Base-by-base conservation (phyloP, 2,113 vertebrate genomes). In the Dicrurus megarhynchus region DNA sequence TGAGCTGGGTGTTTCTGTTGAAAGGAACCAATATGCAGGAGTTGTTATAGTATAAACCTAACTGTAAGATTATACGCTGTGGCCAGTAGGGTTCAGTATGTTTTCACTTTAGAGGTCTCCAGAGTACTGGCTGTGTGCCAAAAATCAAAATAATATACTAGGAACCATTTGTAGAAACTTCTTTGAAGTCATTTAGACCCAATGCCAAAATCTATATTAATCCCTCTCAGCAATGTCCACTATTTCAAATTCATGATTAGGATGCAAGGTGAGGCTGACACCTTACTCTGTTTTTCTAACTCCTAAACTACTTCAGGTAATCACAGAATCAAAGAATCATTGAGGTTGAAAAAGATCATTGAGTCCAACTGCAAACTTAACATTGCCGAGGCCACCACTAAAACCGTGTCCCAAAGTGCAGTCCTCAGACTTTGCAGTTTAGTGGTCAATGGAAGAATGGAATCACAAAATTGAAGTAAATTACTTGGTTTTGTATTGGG, bases 11-110 rank as follows among this genome's bases (percentile, higher is more conserved):
- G 10, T 59, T 86, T 94, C 33, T 76, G 3, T 65, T 87, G 59
- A 50, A 70, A 70, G 64, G 49, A 84, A 81, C 19, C 19, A 35
- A 2, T 87, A 81, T 81, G 20, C 24, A 55, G 24, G 32, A 84
- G 19, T 44, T 88, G 44, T 39, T 71, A 41, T 0, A 52, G 8
- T 81, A 23, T 57, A 76, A 76, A 49, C 11, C 4, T 52, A 70
- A 42, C 42, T 63, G 46, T 63, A 89, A 91, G 82, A 50, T 67
- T 61, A 16, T 81, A 35, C 0, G 0, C 84, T 89, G 47, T 41
- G 88, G 37, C 77, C 65, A 87, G 67, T 86, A 90, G 71, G 20
- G 86, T 96, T 94, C 89, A 90, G 56, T 95, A 44, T 91, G 52
- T 93, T 96, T 96, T 94, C 44, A 70, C 10, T 89, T 73, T 46